phyloP scores from a whole-genome alignment of 2,797 vertebrate genomes.

The Eulemur coronatus region DNA sequence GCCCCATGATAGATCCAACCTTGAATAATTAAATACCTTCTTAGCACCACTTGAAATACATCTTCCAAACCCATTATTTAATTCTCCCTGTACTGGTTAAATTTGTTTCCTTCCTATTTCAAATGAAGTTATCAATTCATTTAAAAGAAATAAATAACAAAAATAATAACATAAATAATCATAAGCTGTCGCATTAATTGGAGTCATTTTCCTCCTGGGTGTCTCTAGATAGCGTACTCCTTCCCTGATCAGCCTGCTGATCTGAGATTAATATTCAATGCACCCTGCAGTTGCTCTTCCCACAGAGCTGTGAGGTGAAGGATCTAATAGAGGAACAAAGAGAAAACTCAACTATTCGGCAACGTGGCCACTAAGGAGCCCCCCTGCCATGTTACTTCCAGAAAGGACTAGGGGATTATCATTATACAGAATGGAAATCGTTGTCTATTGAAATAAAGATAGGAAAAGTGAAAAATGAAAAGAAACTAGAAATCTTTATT shows the following conservation, averaged over 20 bases:
- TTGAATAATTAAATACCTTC: slow-evolving; percentile 60
- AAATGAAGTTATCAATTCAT: slow-evolving; percentile 53
- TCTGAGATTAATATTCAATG: slow-evolving; percentile 37
- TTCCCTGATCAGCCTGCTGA: slow-evolving; percentile 43
- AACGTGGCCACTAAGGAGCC: background rate
- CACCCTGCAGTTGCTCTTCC: background rate
- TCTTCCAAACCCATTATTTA: slow-evolving; percentile 50
- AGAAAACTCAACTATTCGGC: background rate
- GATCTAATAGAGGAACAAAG: background rate
- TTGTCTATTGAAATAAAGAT: background rate
- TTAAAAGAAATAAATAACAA: slow-evolving; percentile 19
- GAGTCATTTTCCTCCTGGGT: slow-evolving; percentile 18
- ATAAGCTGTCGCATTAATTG: slow-evolving; percentile 42
- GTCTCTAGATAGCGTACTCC: background rate
- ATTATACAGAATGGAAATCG: background rate
- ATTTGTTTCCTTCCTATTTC: slow-evolving; percentile 47
- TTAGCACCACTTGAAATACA: slow-evolving; percentile 43
- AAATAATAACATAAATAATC: slow-evolving; percentile 63
- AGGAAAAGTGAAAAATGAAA: background rate
- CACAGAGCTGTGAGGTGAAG: background rate
- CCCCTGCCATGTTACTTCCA: background rate
- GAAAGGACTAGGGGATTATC: background rate
- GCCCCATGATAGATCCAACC: background rate
- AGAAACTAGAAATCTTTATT: background rate
- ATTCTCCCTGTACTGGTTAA: background rate